Evolutionary conservation across 2,888 invertebrate species (phyloP), one percentile per base, ranked within the genome.

Genomic region (Eilema sororculum): DNA sequence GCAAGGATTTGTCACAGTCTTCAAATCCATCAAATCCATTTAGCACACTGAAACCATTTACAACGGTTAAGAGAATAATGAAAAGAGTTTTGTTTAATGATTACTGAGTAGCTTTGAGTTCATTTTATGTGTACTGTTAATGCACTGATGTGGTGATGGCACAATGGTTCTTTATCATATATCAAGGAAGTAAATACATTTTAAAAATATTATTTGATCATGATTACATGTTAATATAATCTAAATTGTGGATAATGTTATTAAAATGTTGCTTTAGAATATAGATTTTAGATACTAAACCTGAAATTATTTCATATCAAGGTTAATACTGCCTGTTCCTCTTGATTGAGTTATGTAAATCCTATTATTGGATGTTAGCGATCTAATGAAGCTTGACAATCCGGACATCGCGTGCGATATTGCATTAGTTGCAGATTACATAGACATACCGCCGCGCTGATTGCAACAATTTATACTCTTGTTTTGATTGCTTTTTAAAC

Each of bases 381-480:
- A 60, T 65, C 52, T 41, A 77, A 73, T 69, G 68, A 71, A 71
- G 64, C 62, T 72, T 65, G 68, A 72, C 73, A 71, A 67, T 62
- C 58, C 65, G 65, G 71, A 68, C 71, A 63, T 81, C 73, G 81
- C 81, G 81, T 82, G 83, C 76, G 20, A 16, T 46, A n/a, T 60
- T 63, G 67, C 71, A 81, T 81, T 76, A 79, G 13, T 25, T 69
- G 46, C 65, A 80, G 77, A 82, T 78, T 70, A 61, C 70, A 41
- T 67, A 73, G 63, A 61, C 57, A 68, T 66, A 74, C 81, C 78
- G 70, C 74, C 8, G 9, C 52, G 52, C 52, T 77, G 66, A 78
- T 80, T 77, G 67, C 46, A 72, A 64, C 67, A 78, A 78, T 80
- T 78, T 63, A 73, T 52, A 73, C 63, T 58, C 56, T 75, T 69